Evolutionary conservation across 2,113 vertebrate species (phyloP).

Genomic region (Centropristis striata): DNA sequence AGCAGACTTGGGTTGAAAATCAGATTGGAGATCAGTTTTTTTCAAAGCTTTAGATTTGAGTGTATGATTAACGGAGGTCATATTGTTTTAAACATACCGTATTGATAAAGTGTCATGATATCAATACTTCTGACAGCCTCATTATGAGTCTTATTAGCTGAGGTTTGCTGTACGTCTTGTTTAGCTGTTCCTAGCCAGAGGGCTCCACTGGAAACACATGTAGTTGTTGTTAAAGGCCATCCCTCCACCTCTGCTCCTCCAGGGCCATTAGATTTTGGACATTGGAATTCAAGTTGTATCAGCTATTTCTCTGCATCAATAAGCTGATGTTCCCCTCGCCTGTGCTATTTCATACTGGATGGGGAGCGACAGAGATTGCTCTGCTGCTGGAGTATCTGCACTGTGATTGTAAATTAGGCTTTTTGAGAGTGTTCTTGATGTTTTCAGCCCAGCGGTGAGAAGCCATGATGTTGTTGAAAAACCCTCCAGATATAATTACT

Average conservation of each 20-base stretch:
- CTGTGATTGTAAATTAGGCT: conserved; percentile 48
- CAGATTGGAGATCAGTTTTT: no score
- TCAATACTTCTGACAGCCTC: not conserved
- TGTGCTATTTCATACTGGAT: conserved; percentile 30
- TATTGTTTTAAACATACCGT: no score
- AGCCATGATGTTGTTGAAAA: conserved; percentile 25
- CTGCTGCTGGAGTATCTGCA: not conserved
- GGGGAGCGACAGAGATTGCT: conserved; percentile 9
- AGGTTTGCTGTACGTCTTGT: not conserved
- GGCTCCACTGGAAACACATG: conserved; percentile 1
- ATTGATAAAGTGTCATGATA: no score
- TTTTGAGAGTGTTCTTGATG: conserved; percentile 1
- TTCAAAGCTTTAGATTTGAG: no score
- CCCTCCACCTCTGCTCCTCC: not conserved
- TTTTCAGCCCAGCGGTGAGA: conserved; percentile 22
- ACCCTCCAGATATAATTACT: conserved; percentile 29
- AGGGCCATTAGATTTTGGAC: conserved; percentile 13
- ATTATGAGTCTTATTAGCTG: conserved; percentile 22
- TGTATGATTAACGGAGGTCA: no score
- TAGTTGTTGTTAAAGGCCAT: conserved; percentile 7
- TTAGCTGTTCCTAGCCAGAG: not conserved
- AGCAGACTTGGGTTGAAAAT: no score
- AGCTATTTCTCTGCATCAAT: conserved; percentile 29
- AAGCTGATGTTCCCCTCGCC: conserved; percentile 12
- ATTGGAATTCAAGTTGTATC: conserved; percentile 42